A percentile compares a stretch with the other conserved stretches of the same genome.
Evolutionary conservation across 2,113 vertebrate genomes (phyloP).

Genomic region (Riparia riparia): DNA sequence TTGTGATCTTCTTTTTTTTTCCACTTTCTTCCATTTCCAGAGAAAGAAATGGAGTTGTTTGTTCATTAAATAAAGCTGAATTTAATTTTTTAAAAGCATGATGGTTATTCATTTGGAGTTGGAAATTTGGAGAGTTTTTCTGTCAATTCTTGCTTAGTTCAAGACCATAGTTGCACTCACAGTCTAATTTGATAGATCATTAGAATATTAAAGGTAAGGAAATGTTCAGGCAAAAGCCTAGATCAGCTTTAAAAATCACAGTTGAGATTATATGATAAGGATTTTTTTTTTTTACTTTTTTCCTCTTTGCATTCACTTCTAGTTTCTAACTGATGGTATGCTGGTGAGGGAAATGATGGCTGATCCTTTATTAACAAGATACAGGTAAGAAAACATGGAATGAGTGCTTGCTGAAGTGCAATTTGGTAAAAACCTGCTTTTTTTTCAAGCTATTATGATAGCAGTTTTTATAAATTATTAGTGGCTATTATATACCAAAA

Average conservation of each 20-base stretch:
- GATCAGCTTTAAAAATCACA: neutral
- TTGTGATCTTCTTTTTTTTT: neutral
- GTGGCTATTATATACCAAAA: neutral
- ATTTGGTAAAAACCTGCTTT: neutral
- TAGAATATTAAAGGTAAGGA: neutral
- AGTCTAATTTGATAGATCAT: neutral
- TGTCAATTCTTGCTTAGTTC: neutral
- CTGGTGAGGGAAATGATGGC: conserved; percentile 99
- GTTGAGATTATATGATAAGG: neutral
- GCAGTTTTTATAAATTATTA: neutral
- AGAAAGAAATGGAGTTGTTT: neutral
- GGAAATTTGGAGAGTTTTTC: neutral
- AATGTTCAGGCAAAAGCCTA: neutral
- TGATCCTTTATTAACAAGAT: conserved; percentile 94
- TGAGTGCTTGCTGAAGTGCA: neutral
- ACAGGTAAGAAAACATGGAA: conserved; percentile 81
- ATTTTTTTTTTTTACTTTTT: neutral
- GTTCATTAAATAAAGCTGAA: neutral
- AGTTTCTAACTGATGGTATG: conserved; percentile 99
- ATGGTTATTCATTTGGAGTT: neutral
- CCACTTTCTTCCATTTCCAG: neutral
- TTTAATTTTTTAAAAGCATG: neutral
- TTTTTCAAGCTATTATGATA: neutral
- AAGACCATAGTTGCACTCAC: neutral
- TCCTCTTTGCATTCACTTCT: conserved; percentile 30